A percentile compares a stretch with the other conserved stretches of the same genome.
Evolutionary conservation across 2,888 invertebrate genomes (phyloP).

Genomic region (Halictus quadricinctus): DNA sequence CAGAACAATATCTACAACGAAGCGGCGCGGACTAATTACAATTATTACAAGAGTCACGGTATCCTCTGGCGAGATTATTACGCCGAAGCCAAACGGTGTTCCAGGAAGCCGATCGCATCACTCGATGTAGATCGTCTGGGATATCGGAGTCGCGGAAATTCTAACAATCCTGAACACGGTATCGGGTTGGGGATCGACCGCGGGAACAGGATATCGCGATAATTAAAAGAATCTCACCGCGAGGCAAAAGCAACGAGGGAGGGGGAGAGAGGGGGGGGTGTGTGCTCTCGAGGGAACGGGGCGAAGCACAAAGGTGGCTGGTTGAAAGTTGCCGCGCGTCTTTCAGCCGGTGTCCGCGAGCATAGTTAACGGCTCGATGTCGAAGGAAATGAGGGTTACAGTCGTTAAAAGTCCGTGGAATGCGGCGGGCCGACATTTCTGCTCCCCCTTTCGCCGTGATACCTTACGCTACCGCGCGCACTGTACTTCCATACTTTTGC

Average conservation of each 20-base stretch:
- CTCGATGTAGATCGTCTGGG: background rate
- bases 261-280: background rate
- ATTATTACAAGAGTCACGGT: background rate
- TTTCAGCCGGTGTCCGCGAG: constrained; percentile 9
- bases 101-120: constrained; percentile 1
- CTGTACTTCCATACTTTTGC: constrained; percentile 1
- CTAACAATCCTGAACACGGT: constrained; percentile 18
- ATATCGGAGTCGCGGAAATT: constrained; percentile 18
- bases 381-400: constrained; percentile 61
- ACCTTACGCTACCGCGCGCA: constrained; percentile 30
- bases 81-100: background rate
- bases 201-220: constrained; percentile 32
- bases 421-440: constrained; percentile 65
- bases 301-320: constrained; percentile 9
- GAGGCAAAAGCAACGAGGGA: background rate
- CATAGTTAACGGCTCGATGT: constrained; percentile 45
- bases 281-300: constrained; percentile 2
- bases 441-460: constrained; percentile 38
- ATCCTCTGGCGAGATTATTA: background rate
- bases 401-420: constrained; percentile 68
- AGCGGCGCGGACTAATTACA: background rate
- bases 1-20: background rate
- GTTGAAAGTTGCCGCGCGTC: constrained; percentile 17
- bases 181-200: constrained; percentile 21
- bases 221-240: constrained; percentile 32